phyloP scores from a whole-genome alignment of 92 coral and sea anemone genomes.

The Epizoanthus fatuus region DNA sequence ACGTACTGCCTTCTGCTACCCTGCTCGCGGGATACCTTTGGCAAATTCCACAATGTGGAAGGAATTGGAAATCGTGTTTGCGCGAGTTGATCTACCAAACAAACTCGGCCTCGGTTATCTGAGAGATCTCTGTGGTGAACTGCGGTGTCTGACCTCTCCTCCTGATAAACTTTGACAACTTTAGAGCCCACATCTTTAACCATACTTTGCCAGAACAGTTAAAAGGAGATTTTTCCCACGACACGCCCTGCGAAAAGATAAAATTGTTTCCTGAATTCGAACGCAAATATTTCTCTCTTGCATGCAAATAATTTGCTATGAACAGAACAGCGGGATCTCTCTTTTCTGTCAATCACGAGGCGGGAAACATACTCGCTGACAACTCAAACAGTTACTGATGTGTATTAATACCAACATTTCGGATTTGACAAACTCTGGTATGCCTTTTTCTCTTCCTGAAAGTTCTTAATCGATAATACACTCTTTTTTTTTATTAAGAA shows the following conservation, averaged over 20 bases:
- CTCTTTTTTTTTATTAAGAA: too few species aligned
- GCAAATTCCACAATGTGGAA: too few species aligned
- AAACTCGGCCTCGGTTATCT: background rate
- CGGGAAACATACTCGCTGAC: too few species aligned
- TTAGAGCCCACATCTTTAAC: background rate
- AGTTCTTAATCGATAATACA: background rate
- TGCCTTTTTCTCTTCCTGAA: background rate
- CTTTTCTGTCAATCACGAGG: background rate
- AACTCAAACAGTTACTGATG: background rate
- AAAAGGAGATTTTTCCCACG: slow-evolving; percentile 20
- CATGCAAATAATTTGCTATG: too few species aligned
- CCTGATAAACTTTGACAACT: slow-evolving; percentile 18
- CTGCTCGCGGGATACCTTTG: too few species aligned
- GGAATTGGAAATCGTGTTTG: too few species aligned
- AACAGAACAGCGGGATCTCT: background rate
- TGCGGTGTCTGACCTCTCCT: background rate
- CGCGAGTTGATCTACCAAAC: background rate
- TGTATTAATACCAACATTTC: background rate
- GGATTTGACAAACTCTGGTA: slow-evolving; percentile 4
- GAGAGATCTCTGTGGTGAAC: background rate
- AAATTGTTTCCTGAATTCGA: slow-evolving; percentile 17
- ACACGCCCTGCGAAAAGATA: slow-evolving; percentile 36
- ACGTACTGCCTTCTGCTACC: too few species aligned
- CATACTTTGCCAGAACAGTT: background rate
- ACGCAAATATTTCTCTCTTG: background rate